Conservation (phyloP, 2,113 vertebrate species). For the Vanacampus margaritifer region DNA sequence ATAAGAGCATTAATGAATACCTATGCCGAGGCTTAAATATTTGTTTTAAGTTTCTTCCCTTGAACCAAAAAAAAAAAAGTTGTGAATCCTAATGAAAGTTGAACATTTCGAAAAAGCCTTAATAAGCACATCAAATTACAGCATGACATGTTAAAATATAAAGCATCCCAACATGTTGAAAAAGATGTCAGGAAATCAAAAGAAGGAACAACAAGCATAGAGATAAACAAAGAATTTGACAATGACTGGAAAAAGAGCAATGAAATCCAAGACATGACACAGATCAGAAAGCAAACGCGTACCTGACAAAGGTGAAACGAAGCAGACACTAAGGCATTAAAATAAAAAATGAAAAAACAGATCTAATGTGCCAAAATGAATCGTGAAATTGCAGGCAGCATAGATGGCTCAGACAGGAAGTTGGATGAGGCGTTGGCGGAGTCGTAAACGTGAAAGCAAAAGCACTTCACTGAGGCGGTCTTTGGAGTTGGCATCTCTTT, state of each 20-base stretch:
- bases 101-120: background rate
- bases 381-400: too few relatives aligned
- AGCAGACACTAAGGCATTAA: background rate
- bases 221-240: background rate
- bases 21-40: background rate
- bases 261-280: background rate
- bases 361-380: too few relatives aligned
- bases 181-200: background rate
- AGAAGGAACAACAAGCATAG: background rate
- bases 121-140: background rate
- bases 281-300: background rate
- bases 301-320: background rate
- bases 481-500: background rate
- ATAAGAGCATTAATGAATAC: too few relatives aligned
- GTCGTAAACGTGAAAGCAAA: background rate
- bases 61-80: background rate
- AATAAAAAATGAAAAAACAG: too few relatives aligned
- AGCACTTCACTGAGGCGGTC: background rate
- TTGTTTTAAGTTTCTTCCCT: background rate
- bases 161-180: background rate
- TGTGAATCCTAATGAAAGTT: background rate
- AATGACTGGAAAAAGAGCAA: background rate
- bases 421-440: background rate
- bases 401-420: too few relatives aligned
- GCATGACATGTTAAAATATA: background rate